Base-by-base conservation (phyloP, 2,113 vertebrate species). In the Forbesichthys papilliferus region DNA sequence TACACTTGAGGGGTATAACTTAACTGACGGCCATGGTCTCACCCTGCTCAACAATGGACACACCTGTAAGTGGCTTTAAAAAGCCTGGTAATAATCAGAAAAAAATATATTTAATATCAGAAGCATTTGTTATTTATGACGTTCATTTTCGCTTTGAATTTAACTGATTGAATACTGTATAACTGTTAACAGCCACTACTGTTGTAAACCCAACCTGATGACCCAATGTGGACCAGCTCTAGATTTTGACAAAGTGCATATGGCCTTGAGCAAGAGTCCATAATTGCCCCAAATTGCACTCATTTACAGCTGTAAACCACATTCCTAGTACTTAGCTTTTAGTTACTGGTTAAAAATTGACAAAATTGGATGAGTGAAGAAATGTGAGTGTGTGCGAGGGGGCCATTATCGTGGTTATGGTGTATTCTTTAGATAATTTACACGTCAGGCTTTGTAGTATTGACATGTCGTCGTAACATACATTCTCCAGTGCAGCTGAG, bases 31-130 rank as follows among this genome's bases (percentile, higher is more conserved):
- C 0, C 2, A 54, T 8, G 11, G 47, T 11, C 75, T 88, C 6
- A 81, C 34, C 0, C 69, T 89, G 53, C 5, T 64, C 20, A 89
- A 89, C 76, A 88, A 89, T 14, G 88, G 88, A 2, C 88, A 89
- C 71, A 89, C 88, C 20, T 48, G 88, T 89, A 83, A 72, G 86
- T 75, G 33, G 20, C 14, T 51, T n/a, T 27, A 11, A 42, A 16
- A 7, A n/a, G 8, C 36, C 36, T 42, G 36, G 4, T 42, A 42
- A 42, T 6, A 42, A 42, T 42, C 10, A 51, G 13, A 51, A 51
- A 51, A 8, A 51, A 48, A 11, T 4, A 51, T 51, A 4, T 13
- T 8, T 13, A 9, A 51, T 11, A 13, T 12, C 3, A 51, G 49
- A 51, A 11, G 49, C 11, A 12, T 51, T 51, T 11, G 49, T 11